phyloP scores from a whole-genome alignment of 2,888 invertebrate species.

The Spodoptera picta region DNA sequence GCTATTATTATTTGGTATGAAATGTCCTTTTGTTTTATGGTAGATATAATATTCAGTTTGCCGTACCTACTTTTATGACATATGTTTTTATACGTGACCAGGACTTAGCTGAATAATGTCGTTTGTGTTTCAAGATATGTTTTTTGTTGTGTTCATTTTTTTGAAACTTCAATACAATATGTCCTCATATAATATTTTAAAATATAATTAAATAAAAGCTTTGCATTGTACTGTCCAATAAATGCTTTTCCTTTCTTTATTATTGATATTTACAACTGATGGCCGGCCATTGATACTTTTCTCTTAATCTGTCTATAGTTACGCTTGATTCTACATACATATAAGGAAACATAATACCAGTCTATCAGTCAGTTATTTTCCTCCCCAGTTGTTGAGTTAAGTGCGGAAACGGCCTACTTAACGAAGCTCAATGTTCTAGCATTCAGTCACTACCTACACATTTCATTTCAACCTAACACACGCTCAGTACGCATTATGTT shows the following conservation, averaged over 20 bases:
- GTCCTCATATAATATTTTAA: too few relatives aligned
- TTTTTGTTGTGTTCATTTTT: too few relatives aligned
- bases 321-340: too few relatives aligned
- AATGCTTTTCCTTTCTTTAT: too few relatives aligned
- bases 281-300: too few relatives aligned
- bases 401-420: conserved; percentile 41
- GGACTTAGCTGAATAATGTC: too few relatives aligned
- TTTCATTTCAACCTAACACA: conserved; percentile 7
- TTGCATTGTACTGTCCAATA: too few relatives aligned
- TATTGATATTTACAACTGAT: too few relatives aligned
- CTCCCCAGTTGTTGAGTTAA: conserved; percentile 30
- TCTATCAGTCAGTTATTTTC: conserved; percentile 26
- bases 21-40: conserved; percentile 21
- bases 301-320: too few relatives aligned
- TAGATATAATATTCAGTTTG: conserved; percentile 17
- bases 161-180: too few relatives aligned
- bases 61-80: conserved; percentile 27
- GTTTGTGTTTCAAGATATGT: too few relatives aligned
- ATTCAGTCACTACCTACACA: conserved; percentile 42
- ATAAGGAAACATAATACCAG: conserved; percentile 24
- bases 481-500: conserved; percentile 17
- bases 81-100: conserved; percentile 11
- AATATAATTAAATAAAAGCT: too few relatives aligned
- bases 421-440: conserved; percentile 47
- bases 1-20: conserved; percentile 31